phyloP scores from a whole-genome alignment of 1,140 invertebrate genomes.

The Aleiodes sp. region DNA sequence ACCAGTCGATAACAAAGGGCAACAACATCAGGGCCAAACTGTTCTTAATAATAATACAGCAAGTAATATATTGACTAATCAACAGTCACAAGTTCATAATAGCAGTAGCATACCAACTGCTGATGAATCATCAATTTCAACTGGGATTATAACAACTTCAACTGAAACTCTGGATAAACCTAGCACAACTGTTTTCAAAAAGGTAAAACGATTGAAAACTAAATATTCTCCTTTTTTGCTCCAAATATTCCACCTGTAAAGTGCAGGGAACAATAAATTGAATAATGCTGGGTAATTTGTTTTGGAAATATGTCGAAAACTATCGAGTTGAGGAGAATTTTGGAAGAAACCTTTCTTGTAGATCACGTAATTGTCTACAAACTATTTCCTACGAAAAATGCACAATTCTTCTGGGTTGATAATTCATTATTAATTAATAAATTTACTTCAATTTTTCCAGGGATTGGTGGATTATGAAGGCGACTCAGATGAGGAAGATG shows the following conservation, averaged over 20 bases:
- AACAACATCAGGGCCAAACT: conserved; percentile 50
- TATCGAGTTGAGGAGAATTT: too few species aligned
- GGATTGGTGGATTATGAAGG: conserved; percentile 96
- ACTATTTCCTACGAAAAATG: too few species aligned
- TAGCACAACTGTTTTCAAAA: conserved; percentile 69
- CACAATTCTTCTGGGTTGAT: too few species aligned
- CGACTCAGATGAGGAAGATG: conserved; percentile 93
- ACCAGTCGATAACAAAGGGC: conserved; percentile 54
- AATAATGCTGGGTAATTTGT: too few species aligned
- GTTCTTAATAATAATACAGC: conserved; percentile 1
- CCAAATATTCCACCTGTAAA: too few species aligned
- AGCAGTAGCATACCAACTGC: conserved; percentile 53
- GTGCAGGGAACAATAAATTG: too few species aligned
- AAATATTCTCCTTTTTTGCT: too few species aligned
- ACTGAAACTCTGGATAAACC: conserved; percentile 59
- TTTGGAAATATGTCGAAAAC: too few species aligned
- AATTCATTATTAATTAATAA: conserved; percentile 16
- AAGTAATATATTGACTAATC: conserved; percentile 28
- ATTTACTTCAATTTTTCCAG: conserved; percentile 64
- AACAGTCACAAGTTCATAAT: conserved; percentile 58
- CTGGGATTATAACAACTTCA: conserved; percentile 63
- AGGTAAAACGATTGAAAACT: too few species aligned
- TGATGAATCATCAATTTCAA: conserved; percentile 55
- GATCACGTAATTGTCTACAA: too few species aligned
- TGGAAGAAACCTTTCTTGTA: too few species aligned